Evolutionary conservation across 2,888 invertebrate genomes (phyloP), one percentile per base, ranked within the genome.

Genomic region (Charanyca ferruginea): DNA sequence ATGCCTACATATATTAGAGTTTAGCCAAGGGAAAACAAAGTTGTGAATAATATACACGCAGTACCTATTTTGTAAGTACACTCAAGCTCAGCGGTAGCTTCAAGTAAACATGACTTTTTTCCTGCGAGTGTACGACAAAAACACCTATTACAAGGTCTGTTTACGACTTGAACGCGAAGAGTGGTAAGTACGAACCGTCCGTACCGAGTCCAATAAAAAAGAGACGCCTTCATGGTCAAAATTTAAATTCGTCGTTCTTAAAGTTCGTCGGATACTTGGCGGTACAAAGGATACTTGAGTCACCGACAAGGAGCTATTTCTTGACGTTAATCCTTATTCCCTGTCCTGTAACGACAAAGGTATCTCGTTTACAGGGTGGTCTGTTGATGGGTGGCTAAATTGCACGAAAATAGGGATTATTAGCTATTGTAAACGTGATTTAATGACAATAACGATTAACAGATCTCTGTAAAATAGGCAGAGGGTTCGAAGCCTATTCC

Each of bases 281-380:
- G 59, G 52, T 63, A 47, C 52, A 72, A 75, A 70, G 54, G 42
- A 60, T 52, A 55, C 63, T 79, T 64, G 60, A 60, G 70, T 75
- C 55, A 47, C 53, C 51, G 58, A 63, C 79, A 79, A 80, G 77
- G 74, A 76, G 62, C 68, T 61, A 67, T 76, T 66, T 66, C 59
- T 58, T 77, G 77, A 80, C 73, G 68, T 80, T 80, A 83, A 84
- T 86, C 79, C 80, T 75, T 73, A 66, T 79, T 72, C 60, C n/a
- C n/a, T n/a, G n/a, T n/a, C n/a, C 32, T 53, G 74, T 69, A 65
- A 63, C 67, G 66, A 66, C 65, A 77, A 75, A 75, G 53, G 65
- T 66, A 52, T 32, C 48, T 73, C 48, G 66, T 72, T 77, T 66
- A 54, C 60, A 51, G 80, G 85, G 86, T 85, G 86, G 87, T 81